Base-by-base conservation (phyloP, 2,888 invertebrate genomes). In the Clistopyga incitator region DNA sequence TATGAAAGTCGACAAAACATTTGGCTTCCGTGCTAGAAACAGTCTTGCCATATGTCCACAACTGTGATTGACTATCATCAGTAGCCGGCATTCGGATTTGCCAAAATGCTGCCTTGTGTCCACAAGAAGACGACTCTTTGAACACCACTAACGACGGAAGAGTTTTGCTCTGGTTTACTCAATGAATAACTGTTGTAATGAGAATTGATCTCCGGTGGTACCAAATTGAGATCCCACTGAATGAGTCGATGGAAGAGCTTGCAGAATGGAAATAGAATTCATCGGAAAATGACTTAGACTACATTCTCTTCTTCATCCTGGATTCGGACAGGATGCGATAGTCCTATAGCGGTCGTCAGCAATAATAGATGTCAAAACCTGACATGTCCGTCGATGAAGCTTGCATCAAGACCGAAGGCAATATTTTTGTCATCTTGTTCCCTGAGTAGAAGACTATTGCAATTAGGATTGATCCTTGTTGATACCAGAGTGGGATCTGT, bases 381-480 rank as follows among this genome's bases (percentile, higher is more conserved):
- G 34, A 6, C 34, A 34, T 34, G 34, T 8, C 3, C 10, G 38
- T n/a, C 6, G 29, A 29, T 29, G 29, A 29, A 4, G 29, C 3
- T 23, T 25, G 10, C 29, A 29, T 4, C 4, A 56, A 56, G 13
- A 13, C 56, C 8, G 3, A 50, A 56, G 38, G 23, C 54, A 15
- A 52, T 8, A 10, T 2, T 6, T 70, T 20, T 54, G 1, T 70
- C 38, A 20, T 54, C 1, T 34, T 20, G 42, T 61, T 61, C 13
- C n/a, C 72, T 11, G 45, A 13, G n/a, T 42, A 25, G 10, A 23
- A 42, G 20, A 10, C 38, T 8, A 38, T 38, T 61, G 20, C 25
- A 38, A 38, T 38, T 74, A 11, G 34, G 50, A 34, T 64, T 34
- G 47, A 74, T 50, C 47, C 61, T 50, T 34, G 47, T 15, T 59